These are phyloP conservation scores for Anarhynchus alexandrinus DNA, from an alignment of 2,113 vertebrate genomes.

Conservation along the genomic window DNA sequence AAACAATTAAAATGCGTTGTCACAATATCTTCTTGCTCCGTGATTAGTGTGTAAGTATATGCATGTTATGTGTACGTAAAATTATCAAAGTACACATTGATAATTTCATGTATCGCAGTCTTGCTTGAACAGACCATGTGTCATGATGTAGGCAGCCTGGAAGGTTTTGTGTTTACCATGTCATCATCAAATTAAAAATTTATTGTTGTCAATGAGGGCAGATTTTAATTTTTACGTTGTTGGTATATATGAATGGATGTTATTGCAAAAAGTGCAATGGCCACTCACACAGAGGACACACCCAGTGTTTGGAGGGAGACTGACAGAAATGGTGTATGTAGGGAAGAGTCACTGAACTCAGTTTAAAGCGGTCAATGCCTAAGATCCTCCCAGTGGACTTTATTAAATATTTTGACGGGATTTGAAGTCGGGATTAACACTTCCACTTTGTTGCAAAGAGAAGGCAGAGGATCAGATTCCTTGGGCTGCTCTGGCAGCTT, in stretches of 20 bases:
- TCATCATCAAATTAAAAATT: background rate
- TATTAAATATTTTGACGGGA: slow-evolving; percentile 17
- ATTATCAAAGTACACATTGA: rapidly evolving
- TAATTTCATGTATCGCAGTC: background rate
- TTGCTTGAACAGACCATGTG: background rate
- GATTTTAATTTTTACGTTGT: background rate
- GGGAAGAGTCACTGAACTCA: background rate
- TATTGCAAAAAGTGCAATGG: background rate
- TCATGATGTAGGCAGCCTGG: background rate
- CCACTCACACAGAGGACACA: background rate
- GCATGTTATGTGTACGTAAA: background rate
- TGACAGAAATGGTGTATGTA: background rate
- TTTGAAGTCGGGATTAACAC: background rate
- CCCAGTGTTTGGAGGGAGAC: background rate
- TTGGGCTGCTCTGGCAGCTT: background rate
- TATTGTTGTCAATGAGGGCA: background rate
- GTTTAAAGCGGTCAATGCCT: background rate
- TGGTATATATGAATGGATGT: background rate
- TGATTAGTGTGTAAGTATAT: background rate
- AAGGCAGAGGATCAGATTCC: background rate
- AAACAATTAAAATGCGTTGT: background rate
- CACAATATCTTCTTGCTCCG: background rate
- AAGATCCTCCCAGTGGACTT: background rate
- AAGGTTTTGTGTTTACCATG: background rate
- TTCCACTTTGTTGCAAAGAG: background rate